Evolutionary conservation across 2,113 vertebrate genomes (phyloP).

Genomic region (Mormyrus iriodes): DNA sequence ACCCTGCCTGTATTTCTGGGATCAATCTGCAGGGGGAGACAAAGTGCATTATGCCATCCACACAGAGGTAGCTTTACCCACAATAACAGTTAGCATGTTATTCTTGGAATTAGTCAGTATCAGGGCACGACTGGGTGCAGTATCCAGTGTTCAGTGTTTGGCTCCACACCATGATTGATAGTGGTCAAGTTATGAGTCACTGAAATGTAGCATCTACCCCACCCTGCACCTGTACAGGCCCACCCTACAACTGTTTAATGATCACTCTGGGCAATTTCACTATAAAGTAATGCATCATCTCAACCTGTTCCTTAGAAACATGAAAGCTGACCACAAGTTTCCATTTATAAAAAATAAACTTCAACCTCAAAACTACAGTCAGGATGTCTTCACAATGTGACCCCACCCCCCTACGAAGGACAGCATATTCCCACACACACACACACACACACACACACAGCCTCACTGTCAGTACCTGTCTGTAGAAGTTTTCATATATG

Average conservation of each 20-base stretch:
- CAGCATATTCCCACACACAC: background rate
- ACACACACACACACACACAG: background rate
- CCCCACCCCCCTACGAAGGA: background rate
- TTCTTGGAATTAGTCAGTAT: background rate
- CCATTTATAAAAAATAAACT: background rate
- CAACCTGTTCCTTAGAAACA: background rate
- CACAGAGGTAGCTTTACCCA: background rate
- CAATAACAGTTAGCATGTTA: background rate
- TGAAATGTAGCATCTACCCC: background rate
- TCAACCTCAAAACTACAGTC: background rate
- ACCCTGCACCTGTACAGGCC: background rate
- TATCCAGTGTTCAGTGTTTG: background rate
- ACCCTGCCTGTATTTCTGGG: constrained; percentile 78
- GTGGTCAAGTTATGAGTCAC: background rate
- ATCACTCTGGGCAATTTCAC: background rate
- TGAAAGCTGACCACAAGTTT: background rate
- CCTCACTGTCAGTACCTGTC: constrained; percentile 67
- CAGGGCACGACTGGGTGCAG: background rate
- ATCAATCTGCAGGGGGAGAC: constrained; percentile 70
- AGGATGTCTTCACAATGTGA: background rate
- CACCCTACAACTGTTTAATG: background rate
- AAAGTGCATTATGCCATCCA: background rate
- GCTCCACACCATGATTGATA: background rate
- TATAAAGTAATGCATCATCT: background rate
- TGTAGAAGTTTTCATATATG: constrained; percentile 82